These are phyloP conservation scores for Coryphaenoides rupestris DNA, from an alignment of 2,113 vertebrate species.

Conservation along the genomic window DNA sequence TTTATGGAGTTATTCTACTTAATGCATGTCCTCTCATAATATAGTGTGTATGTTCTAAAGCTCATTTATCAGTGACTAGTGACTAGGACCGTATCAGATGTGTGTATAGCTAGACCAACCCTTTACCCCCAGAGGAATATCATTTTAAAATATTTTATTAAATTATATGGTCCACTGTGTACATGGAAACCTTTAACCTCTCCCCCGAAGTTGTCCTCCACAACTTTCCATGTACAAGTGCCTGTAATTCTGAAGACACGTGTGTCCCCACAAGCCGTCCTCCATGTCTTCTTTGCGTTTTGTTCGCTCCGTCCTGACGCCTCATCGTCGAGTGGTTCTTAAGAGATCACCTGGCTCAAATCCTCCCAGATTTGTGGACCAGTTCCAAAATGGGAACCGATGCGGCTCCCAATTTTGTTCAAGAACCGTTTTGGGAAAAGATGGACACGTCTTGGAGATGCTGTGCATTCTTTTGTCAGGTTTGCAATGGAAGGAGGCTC, in stretches of 20 bases:
- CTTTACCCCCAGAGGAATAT: slow-evolving; percentile 78
- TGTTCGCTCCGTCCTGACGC: too few relatives aligned
- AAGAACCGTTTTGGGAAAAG: slow-evolving; percentile 47
- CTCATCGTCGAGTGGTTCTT: not conserved
- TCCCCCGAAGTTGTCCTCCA: slow-evolving; percentile 83
- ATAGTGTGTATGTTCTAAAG: too few relatives aligned
- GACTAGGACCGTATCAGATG: too few relatives aligned
- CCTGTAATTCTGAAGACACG: slow-evolving; percentile 75
- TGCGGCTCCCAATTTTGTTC: slow-evolving; percentile 7
- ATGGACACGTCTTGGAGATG: slow-evolving; percentile 41
- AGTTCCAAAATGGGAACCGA: too few relatives aligned
- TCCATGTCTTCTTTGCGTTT: slow-evolving; percentile 31
- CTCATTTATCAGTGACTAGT: too few relatives aligned
- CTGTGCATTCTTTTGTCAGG: slow-evolving; percentile 67
- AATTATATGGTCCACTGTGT: slow-evolving; percentile 79
- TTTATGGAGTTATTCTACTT: not conserved
- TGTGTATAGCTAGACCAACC: too few relatives aligned
- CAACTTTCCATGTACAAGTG: slow-evolving; percentile 89
- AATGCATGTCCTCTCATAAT: not conserved
- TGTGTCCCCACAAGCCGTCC: not conserved
- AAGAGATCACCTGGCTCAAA: too few relatives aligned
- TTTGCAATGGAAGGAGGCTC: slow-evolving; percentile 68
- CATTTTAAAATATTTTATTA: slow-evolving; percentile 89
- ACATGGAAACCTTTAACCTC: slow-evolving; percentile 88
- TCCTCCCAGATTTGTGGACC: too few relatives aligned